Conservation (phyloP, 2,797 vertebrate species). For the Xiphophorus birchmanni region DNA sequence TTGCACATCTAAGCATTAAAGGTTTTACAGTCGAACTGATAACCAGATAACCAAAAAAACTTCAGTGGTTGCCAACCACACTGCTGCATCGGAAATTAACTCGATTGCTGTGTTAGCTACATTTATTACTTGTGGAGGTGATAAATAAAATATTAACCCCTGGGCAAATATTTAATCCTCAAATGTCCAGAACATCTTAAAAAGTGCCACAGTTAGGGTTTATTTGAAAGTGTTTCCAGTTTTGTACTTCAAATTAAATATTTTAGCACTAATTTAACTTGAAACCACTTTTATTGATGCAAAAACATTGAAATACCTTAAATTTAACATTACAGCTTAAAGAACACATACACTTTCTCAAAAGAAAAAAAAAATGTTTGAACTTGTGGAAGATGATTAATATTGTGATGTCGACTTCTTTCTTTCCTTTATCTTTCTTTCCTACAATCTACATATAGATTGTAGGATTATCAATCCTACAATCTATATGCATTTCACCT, state of each 20-base stretch:
- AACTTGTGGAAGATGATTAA: not conserved
- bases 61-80: not conserved
- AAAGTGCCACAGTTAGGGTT: not conserved
- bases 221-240: slow-evolving; percentile 12
- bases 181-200: not conserved
- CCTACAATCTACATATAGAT: no score
- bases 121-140: not conserved
- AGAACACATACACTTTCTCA: not conserved
- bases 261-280: not conserved
- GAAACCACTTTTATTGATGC: slow-evolving; percentile 15
- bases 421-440: slow-evolving; percentile 1
- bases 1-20: not conserved
- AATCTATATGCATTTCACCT: slow-evolving; percentile 11
- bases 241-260: not conserved
- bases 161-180: not conserved
- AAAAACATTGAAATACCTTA: not conserved
- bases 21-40: not conserved
- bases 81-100: no score
- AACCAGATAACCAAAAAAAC: no score
- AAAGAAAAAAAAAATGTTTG: not conserved
- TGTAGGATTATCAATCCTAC: slow-evolving; percentile 8
- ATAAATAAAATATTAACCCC: not conserved
- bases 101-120: not conserved
- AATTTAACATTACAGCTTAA: not conserved
- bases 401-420: slow-evolving; percentile 1